A percentile compares a stretch with the other conserved stretches of the same genome.
These are phyloP conservation scores for Sycobia sp. DNA, from an alignment of 1,140 invertebrate species.

Conservation along the genomic window DNA sequence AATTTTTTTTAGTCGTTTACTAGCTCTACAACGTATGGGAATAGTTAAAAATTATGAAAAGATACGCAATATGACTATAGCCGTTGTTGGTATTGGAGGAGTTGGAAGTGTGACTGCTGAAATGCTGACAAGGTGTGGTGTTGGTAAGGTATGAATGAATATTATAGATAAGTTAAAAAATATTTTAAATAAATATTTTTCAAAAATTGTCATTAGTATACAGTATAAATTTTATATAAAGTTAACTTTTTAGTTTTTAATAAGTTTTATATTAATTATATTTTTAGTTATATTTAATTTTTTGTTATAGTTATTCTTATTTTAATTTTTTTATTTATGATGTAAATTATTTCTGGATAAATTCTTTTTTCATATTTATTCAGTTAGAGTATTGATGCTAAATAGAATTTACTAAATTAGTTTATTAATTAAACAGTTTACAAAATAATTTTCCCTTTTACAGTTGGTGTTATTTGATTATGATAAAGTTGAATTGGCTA, in stretches of 20 bases:
- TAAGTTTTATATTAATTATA: too few relatives aligned
- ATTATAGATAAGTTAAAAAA: conserved; percentile 1
- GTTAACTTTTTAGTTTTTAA: conserved; percentile 4
- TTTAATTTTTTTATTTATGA: too few relatives aligned
- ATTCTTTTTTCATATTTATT: conserved; percentile 2
- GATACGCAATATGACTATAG: conserved; percentile 89
- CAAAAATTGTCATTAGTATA: too few relatives aligned
- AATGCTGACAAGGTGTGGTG: conserved; percentile 97
- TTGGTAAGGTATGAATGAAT: conserved; percentile 84
- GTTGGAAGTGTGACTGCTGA: conserved; percentile 99
- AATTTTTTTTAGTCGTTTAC: conserved; percentile 84
- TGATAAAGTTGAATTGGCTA: conserved; percentile 98
- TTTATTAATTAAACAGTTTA: conserved; percentile 33
- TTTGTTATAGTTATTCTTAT: too few relatives aligned
- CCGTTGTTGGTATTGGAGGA: conserved; percentile 97
- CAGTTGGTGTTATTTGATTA: conserved; percentile 95
- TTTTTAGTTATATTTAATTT: neutral
- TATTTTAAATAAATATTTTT: neutral
- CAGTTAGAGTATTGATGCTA: conserved; percentile 5
- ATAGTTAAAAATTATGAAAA: conserved; percentile 98
- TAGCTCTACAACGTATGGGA: conserved; percentile 98
- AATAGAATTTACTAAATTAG: conserved; percentile 26
- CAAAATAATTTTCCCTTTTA: conserved; percentile 47
- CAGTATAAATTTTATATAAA: too few relatives aligned
- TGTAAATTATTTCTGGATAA: neutral